Conservation (phyloP, 2,797 vertebrate genomes). For the Tiaroga cobitis region DNA sequence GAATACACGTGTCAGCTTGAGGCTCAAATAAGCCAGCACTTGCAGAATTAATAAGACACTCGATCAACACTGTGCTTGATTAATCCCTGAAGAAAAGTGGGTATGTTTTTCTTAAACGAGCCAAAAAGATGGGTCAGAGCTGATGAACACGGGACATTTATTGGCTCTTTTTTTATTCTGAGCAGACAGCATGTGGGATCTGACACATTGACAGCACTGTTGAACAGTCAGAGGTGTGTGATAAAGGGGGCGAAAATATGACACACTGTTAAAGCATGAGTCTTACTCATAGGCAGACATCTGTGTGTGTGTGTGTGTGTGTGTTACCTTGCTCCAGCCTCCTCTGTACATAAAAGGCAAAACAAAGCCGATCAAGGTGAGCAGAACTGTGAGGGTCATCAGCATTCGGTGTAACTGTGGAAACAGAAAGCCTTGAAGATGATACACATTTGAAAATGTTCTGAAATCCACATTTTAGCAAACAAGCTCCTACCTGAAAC, state of each 20-base stretch:
- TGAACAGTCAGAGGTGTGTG: constrained; percentile 53
- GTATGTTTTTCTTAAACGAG: not conserved
- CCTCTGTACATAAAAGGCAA: constrained; percentile 85
- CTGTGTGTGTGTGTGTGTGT: constrained; percentile 29
- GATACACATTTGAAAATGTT: not conserved
- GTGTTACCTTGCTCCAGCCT: constrained; percentile 84
- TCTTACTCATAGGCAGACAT: constrained; percentile 46
- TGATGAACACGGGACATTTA: constrained; percentile 39
- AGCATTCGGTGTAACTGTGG: constrained; percentile 82
- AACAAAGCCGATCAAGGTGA: constrained; percentile 79
- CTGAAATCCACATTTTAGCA: not conserved
- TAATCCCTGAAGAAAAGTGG: constrained; percentile 4
- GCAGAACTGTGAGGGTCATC: constrained; percentile 78
- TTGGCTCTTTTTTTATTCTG: constrained; percentile 11
- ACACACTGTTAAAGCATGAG: constrained; percentile 44
- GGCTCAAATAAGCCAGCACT: constrained; percentile 25
- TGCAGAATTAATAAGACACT: constrained; percentile 14
- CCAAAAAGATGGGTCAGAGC: constrained; percentile 37
- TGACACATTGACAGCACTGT: constrained; percentile 52
- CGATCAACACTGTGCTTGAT: not conserved
- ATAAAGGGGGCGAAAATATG: constrained; percentile 49
- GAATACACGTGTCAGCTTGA: constrained; percentile 8
- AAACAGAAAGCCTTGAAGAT: constrained; percentile 23
- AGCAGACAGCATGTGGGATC: constrained; percentile 56
- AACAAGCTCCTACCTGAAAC: constrained; percentile 83